Base-by-base conservation (phyloP, 2,888 invertebrate genomes). In the Torymus auratus region DNA sequence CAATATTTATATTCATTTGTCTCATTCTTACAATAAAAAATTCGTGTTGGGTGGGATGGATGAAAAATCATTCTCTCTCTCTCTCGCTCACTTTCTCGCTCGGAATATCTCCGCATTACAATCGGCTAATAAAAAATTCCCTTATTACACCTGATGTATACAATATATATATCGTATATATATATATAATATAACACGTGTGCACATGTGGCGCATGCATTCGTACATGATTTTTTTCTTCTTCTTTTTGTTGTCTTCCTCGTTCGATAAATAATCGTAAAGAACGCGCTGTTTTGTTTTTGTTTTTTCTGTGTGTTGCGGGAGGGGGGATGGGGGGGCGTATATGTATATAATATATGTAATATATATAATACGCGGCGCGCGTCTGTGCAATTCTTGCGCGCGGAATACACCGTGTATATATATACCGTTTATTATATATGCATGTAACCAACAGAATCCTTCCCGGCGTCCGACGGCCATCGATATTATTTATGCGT, bases 51-150 rank as follows among this genome's bases (percentile, higher is more conserved):
- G n/a, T n/a, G 55, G 23, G 68, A 20, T 10, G 41, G 7, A 41
- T 41, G 62, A 20, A 58, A 72, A 65, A n/a, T 41, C 14, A 23
- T 17, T 56, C 17, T 61, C 23, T 60, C 23, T 50, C 23, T 28
- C 53, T n/a, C 64, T 10, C 58, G 65, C 15, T 28, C 12, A 58
- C 15, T 70, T 50, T 13, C 68, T 68, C 61, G 60, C 23, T 68
- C 58, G 70, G 61, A 68, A 72, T 58, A 15, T 58, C 52, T 10
- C 3, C 50, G 50, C n/a, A 52, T 69, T 15, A 53, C 62, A 71
- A 76, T 77, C 56, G 65, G 69, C 55, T 68, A 55, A 55, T 70
- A 74, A 81, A 78, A 78, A 81, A 60, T 78, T 65, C 60, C 62
- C 79, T 50, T 64, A 72, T 61, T 13, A 50, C 41, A 41, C 41